A percentile compares a stretch with the other conserved stretches of the same genome.
phyloP scores from a whole-genome alignment of 2,113 vertebrate species.

The Nothocercus julius region DNA sequence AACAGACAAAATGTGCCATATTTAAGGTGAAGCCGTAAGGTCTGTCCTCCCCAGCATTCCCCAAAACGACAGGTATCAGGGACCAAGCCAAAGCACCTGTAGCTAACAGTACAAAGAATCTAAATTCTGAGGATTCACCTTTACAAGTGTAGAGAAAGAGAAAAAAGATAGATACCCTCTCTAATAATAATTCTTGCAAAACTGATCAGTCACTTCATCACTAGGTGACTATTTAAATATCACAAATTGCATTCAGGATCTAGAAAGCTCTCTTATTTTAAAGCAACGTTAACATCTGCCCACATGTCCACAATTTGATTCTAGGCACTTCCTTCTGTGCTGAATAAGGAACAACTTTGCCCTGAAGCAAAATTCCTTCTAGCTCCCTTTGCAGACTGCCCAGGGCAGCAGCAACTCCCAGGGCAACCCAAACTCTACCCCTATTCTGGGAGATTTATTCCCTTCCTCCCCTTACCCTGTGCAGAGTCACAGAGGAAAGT shows the following conservation, averaged over 20 bases:
- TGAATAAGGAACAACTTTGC: not conserved
- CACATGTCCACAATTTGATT: accelerated
- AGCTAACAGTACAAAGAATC: not conserved
- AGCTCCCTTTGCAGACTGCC: not conserved
- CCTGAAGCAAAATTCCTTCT: not conserved
- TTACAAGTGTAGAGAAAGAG: not conserved
- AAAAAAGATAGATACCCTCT: not conserved
- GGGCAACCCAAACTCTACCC: not conserved
- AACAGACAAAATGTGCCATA: not conserved
- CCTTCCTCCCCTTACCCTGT: not conserved
- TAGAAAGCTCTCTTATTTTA: not conserved
- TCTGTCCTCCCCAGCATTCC: not conserved
- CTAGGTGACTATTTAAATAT: not conserved
- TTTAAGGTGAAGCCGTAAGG: not conserved
- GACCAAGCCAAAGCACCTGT: not conserved
- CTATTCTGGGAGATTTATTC: not conserved
- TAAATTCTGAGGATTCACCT: not conserved
- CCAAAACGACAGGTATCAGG: not conserved
- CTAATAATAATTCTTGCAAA: conserved; percentile 6
- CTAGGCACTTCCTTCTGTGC: not conserved
- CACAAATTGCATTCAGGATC: not conserved
- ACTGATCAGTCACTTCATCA: not conserved
- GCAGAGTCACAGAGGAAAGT: not conserved
- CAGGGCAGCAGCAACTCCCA: not conserved
- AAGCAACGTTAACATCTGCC: not conserved